These are phyloP conservation scores for Lysandra coridon DNA, from an alignment of 2,888 invertebrate species.

Conservation along the genomic window DNA sequence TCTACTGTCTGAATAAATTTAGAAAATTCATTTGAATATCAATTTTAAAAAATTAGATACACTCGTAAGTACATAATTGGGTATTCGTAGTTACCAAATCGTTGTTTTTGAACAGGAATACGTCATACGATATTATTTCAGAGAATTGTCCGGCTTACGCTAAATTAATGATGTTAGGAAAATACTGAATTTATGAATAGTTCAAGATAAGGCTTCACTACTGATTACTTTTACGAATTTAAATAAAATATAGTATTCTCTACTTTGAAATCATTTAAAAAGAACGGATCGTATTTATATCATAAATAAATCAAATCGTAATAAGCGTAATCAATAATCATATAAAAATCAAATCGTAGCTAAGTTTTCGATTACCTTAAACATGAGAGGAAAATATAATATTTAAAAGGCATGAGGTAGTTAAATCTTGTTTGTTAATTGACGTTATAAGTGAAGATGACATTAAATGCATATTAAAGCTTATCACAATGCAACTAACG, in stretches of 20 bases:
- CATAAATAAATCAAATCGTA: too few relatives aligned
- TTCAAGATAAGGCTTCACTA: neutral
- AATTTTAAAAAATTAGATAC: too few relatives aligned
- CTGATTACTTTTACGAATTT: neutral
- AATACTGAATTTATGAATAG: neutral
- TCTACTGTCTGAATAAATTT: neutral
- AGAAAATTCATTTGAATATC: neutral
- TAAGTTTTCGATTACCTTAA: too few relatives aligned
- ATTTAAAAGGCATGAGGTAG: neutral
- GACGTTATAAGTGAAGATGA: constrained; percentile 2
- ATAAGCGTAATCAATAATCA: too few relatives aligned
- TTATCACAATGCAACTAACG: constrained; percentile 6
- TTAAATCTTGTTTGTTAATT: neutral
- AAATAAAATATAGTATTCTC: neutral
- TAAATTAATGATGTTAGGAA: neutral
- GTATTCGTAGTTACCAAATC: too few relatives aligned
- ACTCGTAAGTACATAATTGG: too few relatives aligned
- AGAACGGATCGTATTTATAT: too few relatives aligned
- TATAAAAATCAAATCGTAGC: too few relatives aligned
- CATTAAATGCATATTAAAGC: constrained; percentile 25
- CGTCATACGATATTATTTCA: too few relatives aligned
- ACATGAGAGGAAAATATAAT: neutral
- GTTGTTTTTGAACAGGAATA: neutral
- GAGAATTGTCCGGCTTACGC: neutral
- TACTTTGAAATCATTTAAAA: neutral